Conservation (phyloP, 2,888 invertebrate genomes). For the Halocaridina rubra region DNA sequence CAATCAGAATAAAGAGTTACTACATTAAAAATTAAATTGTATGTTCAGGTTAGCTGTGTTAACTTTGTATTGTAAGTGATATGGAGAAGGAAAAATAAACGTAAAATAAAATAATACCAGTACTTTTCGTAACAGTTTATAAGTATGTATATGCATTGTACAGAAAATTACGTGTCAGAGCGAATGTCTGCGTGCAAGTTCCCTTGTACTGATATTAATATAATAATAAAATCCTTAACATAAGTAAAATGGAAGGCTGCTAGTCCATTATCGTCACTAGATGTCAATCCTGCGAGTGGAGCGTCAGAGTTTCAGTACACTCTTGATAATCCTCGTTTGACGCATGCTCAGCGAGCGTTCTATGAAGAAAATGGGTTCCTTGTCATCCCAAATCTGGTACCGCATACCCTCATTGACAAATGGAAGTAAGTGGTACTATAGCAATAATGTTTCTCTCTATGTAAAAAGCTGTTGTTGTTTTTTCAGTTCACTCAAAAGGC, state of each 20-base stretch:
- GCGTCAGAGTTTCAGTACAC: constrained; percentile 29
- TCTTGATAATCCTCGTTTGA: constrained; percentile 67
- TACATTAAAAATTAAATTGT: no score
- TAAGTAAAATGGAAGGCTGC: background rate
- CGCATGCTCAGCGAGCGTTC: constrained; percentile 75
- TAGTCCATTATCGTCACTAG: background rate
- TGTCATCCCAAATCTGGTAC: constrained; percentile 79
- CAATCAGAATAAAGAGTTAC: no score
- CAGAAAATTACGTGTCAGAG: background rate
- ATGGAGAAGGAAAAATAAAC: no score
- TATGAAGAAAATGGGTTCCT: constrained; percentile 86
- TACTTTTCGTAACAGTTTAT: no score
- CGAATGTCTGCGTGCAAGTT: background rate
- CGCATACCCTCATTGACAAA: constrained; percentile 75
- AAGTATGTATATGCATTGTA: no score
- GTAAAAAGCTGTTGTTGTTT: no score
- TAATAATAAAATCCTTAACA: no score
- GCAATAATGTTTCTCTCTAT: no score
- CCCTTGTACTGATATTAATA: background rate
- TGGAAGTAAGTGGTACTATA: constrained; percentile 73
- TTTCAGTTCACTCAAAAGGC: no score
- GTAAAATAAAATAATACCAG: no score
- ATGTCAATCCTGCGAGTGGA: background rate
- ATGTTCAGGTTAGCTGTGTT: no score
- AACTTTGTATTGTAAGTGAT: no score